Percentiles rank a stretch among this genome's conserved stretches.
phyloP scores from a whole-genome alignment of 1,140 invertebrate species.

The Xylocopa sonorina region DNA sequence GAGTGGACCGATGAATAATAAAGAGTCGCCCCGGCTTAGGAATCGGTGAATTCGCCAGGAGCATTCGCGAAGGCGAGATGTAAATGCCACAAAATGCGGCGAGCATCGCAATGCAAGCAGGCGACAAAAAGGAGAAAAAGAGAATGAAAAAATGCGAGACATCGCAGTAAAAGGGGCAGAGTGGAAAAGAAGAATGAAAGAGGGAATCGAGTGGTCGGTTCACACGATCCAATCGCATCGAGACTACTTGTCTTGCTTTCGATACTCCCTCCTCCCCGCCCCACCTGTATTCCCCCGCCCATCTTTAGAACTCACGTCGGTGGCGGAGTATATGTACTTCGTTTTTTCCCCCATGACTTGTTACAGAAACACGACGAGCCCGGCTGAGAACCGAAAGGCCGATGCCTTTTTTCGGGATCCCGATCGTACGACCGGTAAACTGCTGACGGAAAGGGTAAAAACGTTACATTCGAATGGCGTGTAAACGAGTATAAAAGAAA shows the following conservation, averaged over 20 bases:
- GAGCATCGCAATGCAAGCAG: not conserved
- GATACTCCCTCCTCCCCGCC: constrained; percentile 1
- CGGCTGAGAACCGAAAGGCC: constrained; percentile 25
- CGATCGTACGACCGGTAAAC: constrained; percentile 20
- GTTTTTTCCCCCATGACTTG: constrained; percentile 10
- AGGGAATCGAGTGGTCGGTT: constrained; percentile 47
- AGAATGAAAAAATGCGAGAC: not conserved
- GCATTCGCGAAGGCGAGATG: not conserved
- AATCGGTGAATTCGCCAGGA: not conserved
- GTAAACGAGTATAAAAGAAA: constrained; percentile 38
- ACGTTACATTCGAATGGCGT: constrained; percentile 22
- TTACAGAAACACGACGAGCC: constrained; percentile 30
- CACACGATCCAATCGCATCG: constrained; percentile 37
- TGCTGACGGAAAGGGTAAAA: constrained; percentile 1
- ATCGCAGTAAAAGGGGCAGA: not conserved
- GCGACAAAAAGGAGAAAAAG: not conserved
- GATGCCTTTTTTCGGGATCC: constrained; percentile 18
- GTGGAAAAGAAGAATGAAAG: not conserved
- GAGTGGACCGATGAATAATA: not conserved
- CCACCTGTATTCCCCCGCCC: not conserved
- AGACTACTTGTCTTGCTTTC: constrained; percentile 24
- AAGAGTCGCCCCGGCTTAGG: not conserved
- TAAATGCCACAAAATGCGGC: constrained; percentile 16
- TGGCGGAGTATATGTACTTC: not conserved
- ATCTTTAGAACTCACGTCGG: not conserved